Evolutionary conservation across 2,797 vertebrate genomes (phyloP).

Genomic region (Sebastes cheni): DNA sequence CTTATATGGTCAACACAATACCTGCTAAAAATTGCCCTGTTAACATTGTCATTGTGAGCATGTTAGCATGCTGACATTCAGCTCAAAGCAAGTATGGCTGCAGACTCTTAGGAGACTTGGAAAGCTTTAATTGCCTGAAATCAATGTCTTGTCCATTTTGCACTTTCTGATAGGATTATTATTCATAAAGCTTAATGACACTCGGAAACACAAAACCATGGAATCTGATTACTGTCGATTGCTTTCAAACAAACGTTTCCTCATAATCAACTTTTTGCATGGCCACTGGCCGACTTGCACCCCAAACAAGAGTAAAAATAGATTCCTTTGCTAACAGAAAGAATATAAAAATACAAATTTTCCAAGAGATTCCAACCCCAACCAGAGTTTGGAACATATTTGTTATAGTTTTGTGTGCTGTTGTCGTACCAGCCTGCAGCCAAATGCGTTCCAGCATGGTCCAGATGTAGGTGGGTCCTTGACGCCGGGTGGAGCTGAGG

Average conservation of each 20-base stretch:
- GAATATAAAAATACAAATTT: neutral
- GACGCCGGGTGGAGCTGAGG: conserved; percentile 86
- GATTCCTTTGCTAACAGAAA: neutral
- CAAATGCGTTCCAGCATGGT: conserved; percentile 93
- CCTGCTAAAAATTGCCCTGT: too few species aligned
- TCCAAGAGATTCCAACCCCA: neutral
- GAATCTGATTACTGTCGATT: neutral
- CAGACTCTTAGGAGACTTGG: neutral
- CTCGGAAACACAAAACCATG: neutral
- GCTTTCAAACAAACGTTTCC: neutral
- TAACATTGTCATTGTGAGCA: neutral
- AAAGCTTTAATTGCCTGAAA: neutral
- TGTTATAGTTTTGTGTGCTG: neutral
- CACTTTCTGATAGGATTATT: neutral
- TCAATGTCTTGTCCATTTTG: neutral
- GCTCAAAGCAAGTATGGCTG: neutral
- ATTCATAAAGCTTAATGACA: neutral
- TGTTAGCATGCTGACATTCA: neutral
- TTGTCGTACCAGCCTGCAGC: conserved; percentile 91
- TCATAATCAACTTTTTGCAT: neutral
- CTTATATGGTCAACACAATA: too few species aligned
- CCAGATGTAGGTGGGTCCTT: conserved; percentile 93
- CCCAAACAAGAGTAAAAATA: neutral
- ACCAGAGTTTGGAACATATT: neutral
- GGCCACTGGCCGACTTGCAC: neutral